phyloP scores from a whole-genome alignment of 2,113 vertebrate species.

The Muscicapa adusta region DNA sequence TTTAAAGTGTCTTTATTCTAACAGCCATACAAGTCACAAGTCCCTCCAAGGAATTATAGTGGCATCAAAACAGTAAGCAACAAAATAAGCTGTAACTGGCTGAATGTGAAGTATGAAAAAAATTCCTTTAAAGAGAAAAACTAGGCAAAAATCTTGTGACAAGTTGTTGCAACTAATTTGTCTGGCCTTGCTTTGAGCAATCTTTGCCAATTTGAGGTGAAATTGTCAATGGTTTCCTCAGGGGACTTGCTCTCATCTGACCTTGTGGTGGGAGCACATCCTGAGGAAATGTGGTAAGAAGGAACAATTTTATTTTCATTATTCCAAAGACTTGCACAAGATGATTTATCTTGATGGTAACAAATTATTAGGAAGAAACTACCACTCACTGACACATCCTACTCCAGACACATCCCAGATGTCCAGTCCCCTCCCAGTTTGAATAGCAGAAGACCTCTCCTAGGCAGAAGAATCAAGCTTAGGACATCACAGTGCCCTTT shows the following conservation, averaged over 20 bases:
- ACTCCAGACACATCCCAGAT: background rate
- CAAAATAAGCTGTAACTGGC: background rate
- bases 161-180: background rate
- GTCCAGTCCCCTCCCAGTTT: background rate
- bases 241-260: background rate
- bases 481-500: background rate
- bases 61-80: background rate
- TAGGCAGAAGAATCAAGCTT: background rate
- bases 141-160: background rate
- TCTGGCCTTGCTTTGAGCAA: background rate
- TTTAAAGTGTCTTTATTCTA: background rate
- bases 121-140: background rate
- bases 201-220: background rate
- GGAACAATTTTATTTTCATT: background rate
- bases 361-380: background rate
- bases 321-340: background rate
- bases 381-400: background rate
- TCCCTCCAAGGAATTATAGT: background rate
- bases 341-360: background rate
- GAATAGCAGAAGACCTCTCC: background rate
- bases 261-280: background rate
- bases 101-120: background rate
- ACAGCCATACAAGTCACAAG: fast-evolving
- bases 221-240: background rate
- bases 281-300: background rate